phyloP scores from a whole-genome alignment of 1,140 invertebrate species.

The Magallana gigas region DNA sequence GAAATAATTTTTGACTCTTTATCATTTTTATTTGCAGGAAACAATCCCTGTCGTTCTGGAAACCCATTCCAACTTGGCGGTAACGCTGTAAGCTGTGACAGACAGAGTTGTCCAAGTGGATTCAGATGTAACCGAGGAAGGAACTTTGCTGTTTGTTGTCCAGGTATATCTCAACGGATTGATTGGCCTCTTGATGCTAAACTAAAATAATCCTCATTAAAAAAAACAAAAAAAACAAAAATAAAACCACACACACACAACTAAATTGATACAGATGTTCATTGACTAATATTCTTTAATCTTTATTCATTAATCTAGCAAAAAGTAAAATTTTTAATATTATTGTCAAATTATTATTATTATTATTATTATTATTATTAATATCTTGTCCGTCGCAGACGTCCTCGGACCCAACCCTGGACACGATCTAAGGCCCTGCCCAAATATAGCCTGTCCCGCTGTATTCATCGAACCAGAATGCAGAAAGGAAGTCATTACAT shows the following conservation, averaged over 20 bases:
- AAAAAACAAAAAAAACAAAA: no score
- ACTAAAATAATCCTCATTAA: no score
- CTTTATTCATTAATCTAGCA: no score
- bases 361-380: no score
- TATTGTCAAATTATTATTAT: no score
- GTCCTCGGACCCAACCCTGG: background rate
- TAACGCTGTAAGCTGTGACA: background rate
- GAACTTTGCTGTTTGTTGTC: background rate
- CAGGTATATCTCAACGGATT: background rate
- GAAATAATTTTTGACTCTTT: no score
- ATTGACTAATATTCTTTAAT: no score
- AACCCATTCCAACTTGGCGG: background rate
- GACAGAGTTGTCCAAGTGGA: background rate
- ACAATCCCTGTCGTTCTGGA: background rate
- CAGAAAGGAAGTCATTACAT: background rate
- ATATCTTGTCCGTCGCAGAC: no score
- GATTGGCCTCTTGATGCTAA: no score
- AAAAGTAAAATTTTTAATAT: no score
- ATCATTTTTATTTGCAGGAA: background rate
- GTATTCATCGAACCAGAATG: background rate
- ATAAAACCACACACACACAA: no score
- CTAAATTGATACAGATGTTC: no score
- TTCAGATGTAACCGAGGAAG: background rate
- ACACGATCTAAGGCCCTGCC: background rate
- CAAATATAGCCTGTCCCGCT: background rate